phyloP scores from a whole-genome alignment of 1,140 invertebrate species.

The Euborellia annulipes region DNA sequence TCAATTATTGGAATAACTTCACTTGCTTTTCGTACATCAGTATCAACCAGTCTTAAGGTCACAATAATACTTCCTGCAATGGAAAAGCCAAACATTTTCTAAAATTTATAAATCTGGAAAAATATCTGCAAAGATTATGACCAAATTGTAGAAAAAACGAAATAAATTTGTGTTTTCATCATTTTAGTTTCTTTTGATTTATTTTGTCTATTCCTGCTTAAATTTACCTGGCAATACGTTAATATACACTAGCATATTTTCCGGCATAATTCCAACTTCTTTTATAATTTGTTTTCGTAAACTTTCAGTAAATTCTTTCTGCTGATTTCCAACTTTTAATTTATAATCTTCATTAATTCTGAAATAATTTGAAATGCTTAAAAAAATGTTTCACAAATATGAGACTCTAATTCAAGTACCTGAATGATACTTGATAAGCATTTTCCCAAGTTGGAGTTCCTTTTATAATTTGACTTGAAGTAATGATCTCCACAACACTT shows the following conservation, averaged over 20 bases:
- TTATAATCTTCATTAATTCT: constrained; percentile 10
- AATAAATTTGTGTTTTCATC: neutral
- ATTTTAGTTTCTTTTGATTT: neutral
- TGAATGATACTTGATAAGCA: neutral
- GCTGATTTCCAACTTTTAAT: constrained; percentile 4
- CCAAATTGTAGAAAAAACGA: neutral
- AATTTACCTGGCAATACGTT: constrained; percentile 9
- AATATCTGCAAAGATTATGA: neutral
- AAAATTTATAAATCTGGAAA: neutral
- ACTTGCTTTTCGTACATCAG: constrained; percentile 6
- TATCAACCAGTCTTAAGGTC: constrained; percentile 8
- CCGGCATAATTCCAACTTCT: constrained; percentile 6
- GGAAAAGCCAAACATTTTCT: neutral
- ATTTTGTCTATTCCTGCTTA: too few relatives aligned
- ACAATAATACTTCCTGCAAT: constrained; percentile 9
- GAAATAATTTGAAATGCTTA: neutral
- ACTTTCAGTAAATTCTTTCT: constrained; percentile 3
- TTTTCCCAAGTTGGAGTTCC: neutral
- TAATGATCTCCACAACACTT: neutral
- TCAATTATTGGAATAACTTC: constrained; percentile 9
- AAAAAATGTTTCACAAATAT: neutral
- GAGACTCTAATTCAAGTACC: neutral
- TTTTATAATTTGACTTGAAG: neutral
- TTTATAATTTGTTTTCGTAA: constrained; percentile 4
- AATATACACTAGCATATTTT: constrained; percentile 6